Base-by-base conservation (phyloP, 2,888 invertebrate species). In the Platerodrilus igneus region DNA sequence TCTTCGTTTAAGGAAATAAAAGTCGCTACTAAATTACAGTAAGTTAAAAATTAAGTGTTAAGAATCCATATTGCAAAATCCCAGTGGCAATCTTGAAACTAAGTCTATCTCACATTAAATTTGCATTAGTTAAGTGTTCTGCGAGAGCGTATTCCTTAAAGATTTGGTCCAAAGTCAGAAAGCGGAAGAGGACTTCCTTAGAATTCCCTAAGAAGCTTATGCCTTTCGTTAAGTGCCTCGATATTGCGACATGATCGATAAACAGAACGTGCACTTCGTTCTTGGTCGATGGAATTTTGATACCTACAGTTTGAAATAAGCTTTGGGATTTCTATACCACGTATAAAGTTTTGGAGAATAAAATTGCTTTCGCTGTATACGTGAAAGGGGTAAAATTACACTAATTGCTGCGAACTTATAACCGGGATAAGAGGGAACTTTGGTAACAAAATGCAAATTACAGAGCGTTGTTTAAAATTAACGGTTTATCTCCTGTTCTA, bases 41-140 rank as follows among this genome's bases (percentile, higher is more conserved):
- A 18, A 41, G 37, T 49, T 49, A 49, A 51, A 46, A 51, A 51
- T 51, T 51, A 47, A 51, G 41, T 43, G 44, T 40, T 35, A 37
- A 33, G 45, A 50, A 52, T 52, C 51, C 43, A 52, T 52, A 52
- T 44, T 40, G 42, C 35, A 23, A 45, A 48, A 47, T 52, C 50
- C 51, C 50, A 39, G 46, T 45, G 50, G 51, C 51, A 52, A 52
- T 52, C 50, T 50, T 41, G 16, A 41, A 51, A 51, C 49, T 51
- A 51, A 51, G 51, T 59, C 59, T 60, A 59, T 60, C 60, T 64
- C 60, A 55, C 69, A 69, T 69, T 68, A 69, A 69, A 68, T 68
- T 69, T 69, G 69, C 69, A 69, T 68, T 60, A 67, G 63, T 66
- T 66, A 66, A 68, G 67, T 67, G 66, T 65, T 67, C 60, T 57